These are phyloP conservation scores for Ricordea florida DNA, from an alignment of 92 coral and sea anemone species.

Conservation along the genomic window DNA sequence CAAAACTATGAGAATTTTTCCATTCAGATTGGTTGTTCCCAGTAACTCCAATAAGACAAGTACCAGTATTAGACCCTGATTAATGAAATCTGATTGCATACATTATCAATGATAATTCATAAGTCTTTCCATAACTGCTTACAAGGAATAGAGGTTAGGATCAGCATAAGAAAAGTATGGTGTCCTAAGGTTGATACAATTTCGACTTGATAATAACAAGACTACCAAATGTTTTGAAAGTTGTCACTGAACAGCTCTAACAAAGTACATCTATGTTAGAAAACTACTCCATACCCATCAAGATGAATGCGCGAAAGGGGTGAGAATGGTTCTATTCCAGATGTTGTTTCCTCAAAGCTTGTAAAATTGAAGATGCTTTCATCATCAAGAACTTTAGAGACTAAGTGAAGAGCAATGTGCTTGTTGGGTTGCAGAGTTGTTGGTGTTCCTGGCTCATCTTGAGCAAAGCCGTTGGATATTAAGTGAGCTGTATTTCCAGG, in stretches of 20 bases:
- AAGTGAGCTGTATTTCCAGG: conserved; percentile 2
- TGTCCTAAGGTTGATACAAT: too few species aligned
- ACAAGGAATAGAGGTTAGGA: too few species aligned
- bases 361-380: conserved; percentile 86
- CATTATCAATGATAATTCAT: too few species aligned
- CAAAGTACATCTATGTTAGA: background rate
- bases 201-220: too few species aligned
- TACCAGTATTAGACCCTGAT: too few species aligned
- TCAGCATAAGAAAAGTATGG: too few species aligned
- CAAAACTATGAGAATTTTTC: too few species aligned
- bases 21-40: too few species aligned
- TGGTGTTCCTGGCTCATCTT: conserved; percentile 58
- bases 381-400: conserved; percentile 96
- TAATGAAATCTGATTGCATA: too few species aligned
- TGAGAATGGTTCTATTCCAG: conserved; percentile 67
- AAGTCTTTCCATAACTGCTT: too few species aligned
- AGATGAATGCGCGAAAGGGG: conserved; percentile 56
- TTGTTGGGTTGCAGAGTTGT: conserved; percentile 80
- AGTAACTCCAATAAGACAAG: too few species aligned
- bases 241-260: background rate
- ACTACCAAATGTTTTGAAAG: too few species aligned
- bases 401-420: conserved; percentile 94
- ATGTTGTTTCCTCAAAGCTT: conserved; percentile 80
- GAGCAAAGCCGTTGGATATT: conserved; percentile 12
- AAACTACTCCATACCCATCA: conserved; percentile 29